A percentile compares a stretch with the other conserved stretches of the same genome.
These are phyloP conservation scores for Cynopterus sphinx DNA, from an alignment of 2,797 vertebrate species.

Conservation along the genomic window DNA sequence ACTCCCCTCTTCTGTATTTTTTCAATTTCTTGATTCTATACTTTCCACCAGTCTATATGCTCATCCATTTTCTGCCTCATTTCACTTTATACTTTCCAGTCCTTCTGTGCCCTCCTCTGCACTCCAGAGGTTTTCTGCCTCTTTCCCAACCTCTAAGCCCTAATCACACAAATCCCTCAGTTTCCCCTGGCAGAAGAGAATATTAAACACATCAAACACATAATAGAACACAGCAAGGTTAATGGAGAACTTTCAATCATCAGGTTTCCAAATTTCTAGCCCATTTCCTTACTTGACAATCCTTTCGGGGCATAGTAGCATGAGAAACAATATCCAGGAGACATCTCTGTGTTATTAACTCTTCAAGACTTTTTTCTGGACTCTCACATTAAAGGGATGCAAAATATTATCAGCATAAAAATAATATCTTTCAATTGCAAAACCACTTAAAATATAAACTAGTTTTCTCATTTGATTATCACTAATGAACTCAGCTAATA, in stretches of 20 bases:
- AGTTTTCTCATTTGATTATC: neutral
- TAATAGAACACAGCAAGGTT: constrained; percentile 20
- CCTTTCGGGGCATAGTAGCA: neutral
- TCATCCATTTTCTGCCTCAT: constrained; percentile 50
- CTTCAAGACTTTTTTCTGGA: neutral
- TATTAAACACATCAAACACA: constrained; percentile 37
- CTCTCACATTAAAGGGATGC: neutral
- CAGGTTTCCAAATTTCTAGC: neutral
- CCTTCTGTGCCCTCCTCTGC: neutral
- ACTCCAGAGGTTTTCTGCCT: neutral
- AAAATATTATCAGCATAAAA: neutral
- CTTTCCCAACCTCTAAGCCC: constrained; percentile 15
- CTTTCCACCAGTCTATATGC: neutral
- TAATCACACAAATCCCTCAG: neutral
- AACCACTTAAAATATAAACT: constrained; percentile 5
- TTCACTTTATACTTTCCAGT: neutral
- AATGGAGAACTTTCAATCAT: constrained; percentile 12
- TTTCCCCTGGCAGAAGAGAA: neutral
- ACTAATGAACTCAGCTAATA: neutral
- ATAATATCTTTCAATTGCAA: constrained; percentile 6
- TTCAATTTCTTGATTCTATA: neutral
- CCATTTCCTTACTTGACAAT: constrained; percentile 9
- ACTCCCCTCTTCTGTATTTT: neutral
- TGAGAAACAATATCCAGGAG: neutral
- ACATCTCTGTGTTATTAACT: neutral